phyloP scores from a whole-genome alignment of 2,113 vertebrate genomes.

The Rhinolophus ferrumequinum region DNA sequence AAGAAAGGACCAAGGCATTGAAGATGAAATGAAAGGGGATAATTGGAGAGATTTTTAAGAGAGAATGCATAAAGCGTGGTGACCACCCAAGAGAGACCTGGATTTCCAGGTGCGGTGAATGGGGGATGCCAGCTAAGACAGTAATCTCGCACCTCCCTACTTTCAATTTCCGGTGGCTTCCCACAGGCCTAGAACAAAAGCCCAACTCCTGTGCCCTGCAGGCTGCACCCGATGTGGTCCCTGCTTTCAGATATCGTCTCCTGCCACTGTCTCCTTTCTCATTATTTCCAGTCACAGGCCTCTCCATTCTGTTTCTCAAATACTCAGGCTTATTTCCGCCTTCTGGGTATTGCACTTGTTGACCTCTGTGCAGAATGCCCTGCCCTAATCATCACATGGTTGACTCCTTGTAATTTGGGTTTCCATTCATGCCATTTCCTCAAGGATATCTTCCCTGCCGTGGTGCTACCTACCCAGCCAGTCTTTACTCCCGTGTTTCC shows the following conservation, averaged over 20 bases:
- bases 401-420: no score
- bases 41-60: background rate
- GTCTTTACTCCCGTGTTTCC: no score
- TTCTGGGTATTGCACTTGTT: background rate
- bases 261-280: background rate
- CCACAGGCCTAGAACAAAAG: background rate
- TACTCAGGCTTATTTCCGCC: rapidly evolving
- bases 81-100: background rate
- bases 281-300: background rate
- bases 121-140: background rate
- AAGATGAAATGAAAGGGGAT: background rate
- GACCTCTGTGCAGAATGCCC: background rate
- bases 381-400: rapidly evolving
- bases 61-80: background rate
- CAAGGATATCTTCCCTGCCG: background rate
- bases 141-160: background rate
- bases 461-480: no score
- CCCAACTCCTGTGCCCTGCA: background rate
- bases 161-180: background rate
- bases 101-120: background rate
- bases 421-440: no score
- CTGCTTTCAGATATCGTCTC: background rate
- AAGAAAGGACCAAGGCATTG: background rate
- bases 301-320: background rate
- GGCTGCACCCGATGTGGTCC: no score